Percentiles rank a stretch among this genome's conserved stretches.
phyloP scores from a whole-genome alignment of 2,113 vertebrate genomes.

The Jacana jacana region DNA sequence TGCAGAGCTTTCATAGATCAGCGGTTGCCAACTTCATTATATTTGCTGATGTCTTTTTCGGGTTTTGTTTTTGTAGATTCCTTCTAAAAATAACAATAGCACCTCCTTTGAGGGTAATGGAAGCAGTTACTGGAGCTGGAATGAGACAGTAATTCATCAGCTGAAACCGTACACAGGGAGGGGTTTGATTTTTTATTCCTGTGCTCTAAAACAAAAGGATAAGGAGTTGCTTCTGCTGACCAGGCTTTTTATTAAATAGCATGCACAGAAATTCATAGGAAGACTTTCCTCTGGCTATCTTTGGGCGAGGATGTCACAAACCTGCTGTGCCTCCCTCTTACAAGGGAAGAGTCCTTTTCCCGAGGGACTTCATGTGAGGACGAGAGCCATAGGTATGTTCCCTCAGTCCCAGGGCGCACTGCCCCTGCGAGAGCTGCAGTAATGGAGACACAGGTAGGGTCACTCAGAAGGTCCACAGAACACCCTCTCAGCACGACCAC shows the following conservation, averaged over 20 bases:
- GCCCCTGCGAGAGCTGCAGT: background rate
- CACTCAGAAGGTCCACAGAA: background rate
- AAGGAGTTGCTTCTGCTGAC: background rate
- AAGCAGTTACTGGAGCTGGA: background rate
- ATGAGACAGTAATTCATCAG: background rate
- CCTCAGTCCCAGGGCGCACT: fast-evolving
- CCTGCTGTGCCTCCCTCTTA: background rate
- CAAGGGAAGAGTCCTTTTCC: background rate
- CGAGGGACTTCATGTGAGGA: fast-evolving
- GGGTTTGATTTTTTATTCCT: background rate
- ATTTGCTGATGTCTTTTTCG: background rate
- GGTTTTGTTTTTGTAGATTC: background rate
- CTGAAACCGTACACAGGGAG: background rate
- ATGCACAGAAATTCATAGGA: background rate
- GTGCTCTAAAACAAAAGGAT: background rate
- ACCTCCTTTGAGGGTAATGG: background rate
- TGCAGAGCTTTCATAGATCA: background rate
- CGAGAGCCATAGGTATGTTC: fast-evolving
- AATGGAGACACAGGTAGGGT: fast-evolving
- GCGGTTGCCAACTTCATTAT: background rate
- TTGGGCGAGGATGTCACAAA: background rate
- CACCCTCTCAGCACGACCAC: background rate
- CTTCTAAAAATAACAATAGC: background rate
- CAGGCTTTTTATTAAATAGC: background rate
- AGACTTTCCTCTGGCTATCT: background rate